Evolutionary conservation across 64 coral and sea anemone species (phyloP).

Genomic region (Montipora foliosa): DNA sequence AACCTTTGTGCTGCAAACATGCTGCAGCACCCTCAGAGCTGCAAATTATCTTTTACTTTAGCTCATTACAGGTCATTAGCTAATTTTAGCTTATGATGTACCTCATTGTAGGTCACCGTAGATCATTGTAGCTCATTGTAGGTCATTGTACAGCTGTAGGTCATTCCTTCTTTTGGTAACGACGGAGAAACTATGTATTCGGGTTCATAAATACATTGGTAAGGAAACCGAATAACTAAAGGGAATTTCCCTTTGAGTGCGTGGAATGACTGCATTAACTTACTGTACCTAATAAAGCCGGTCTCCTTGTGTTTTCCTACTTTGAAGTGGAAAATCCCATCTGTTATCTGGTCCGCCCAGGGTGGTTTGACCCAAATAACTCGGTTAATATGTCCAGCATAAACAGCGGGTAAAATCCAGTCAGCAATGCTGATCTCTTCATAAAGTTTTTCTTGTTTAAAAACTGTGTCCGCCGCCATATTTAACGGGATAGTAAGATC

Average conservation of each 20-base stretch:
- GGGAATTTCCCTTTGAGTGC: background rate
- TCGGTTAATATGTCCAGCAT: slow-evolving; percentile 90
- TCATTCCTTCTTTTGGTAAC: too few relatives aligned
- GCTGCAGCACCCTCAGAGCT: too few relatives aligned
- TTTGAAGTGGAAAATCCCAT: slow-evolving; percentile 72
- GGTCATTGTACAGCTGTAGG: too few relatives aligned
- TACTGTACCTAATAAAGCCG: slow-evolving; percentile 79
- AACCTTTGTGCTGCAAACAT: too few relatives aligned
- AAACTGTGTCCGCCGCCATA: slow-evolving; percentile 71
- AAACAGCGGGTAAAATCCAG: slow-evolving; percentile 98
- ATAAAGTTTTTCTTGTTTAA: slow-evolving; percentile 68
- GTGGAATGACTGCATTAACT: background rate
- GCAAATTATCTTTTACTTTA: too few relatives aligned
- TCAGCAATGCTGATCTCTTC: slow-evolving; percentile 94
- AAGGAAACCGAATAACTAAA: background rate
- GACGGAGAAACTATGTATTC: too few relatives aligned
- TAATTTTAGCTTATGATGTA: too few relatives aligned
- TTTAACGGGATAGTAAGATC: slow-evolving; percentile 85
- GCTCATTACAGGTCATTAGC: too few relatives aligned
- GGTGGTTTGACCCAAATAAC: slow-evolving; percentile 93
- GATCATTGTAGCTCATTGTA: too few relatives aligned
- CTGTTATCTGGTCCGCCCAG: slow-evolving; percentile 87
- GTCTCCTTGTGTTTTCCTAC: slow-evolving; percentile 87
- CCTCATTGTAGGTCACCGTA: too few relatives aligned
- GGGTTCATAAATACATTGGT: background rate